A percentile compares a stretch with the other conserved stretches of the same genome.
phyloP scores from a whole-genome alignment of 1,140 invertebrate species.

The Zaprionus vittiger region DNA sequence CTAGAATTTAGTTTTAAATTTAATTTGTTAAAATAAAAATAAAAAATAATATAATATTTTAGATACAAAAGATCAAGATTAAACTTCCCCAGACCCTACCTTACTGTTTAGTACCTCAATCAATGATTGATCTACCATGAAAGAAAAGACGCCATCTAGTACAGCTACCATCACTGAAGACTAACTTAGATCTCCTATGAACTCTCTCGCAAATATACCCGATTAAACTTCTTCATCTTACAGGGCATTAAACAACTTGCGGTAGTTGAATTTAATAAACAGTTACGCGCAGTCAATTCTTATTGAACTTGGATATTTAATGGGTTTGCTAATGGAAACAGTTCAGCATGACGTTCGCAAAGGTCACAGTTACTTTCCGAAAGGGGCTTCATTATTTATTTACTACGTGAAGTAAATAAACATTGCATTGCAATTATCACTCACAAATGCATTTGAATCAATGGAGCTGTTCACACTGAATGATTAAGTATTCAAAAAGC shows the following conservation, averaged over 20 bases:
- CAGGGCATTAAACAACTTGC: background rate
- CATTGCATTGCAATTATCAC: background rate
- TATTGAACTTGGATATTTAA: background rate
- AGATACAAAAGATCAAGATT: too few relatives aligned
- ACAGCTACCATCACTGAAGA: background rate
- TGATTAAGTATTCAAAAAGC: constrained; percentile 2
- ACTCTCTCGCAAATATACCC: background rate
- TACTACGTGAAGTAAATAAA: background rate
- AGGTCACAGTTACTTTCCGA: background rate
- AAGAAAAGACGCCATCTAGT: too few relatives aligned
- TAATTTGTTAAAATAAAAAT: too few relatives aligned
- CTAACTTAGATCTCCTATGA: too few relatives aligned
- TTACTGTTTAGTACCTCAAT: too few relatives aligned
- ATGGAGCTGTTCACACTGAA: background rate
- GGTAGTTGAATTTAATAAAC: background rate
- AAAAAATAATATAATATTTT: too few relatives aligned
- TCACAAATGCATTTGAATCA: constrained; percentile 4
- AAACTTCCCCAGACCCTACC: too few relatives aligned
- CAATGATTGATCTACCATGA: too few relatives aligned
- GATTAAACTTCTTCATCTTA: background rate
- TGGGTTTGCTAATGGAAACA: background rate
- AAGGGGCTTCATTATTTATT: constrained; percentile 5
- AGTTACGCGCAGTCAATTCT: background rate
- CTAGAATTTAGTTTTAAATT: too few relatives aligned
- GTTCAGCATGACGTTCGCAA: background rate